Conservation (phyloP, 2,113 vertebrate species). For the Scomber colias region DNA sequence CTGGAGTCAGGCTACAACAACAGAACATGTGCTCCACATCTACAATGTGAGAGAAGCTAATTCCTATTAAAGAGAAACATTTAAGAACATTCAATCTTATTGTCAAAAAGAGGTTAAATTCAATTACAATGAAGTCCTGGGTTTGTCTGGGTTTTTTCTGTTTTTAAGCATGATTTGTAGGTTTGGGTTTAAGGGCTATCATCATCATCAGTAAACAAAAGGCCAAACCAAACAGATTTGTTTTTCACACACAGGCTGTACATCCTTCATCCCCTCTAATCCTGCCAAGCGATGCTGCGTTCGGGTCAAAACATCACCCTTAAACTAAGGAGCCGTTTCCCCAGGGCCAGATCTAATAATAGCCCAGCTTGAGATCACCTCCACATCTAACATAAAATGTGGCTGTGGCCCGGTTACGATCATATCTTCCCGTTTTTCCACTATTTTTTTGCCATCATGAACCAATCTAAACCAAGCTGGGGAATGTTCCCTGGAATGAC, state of each 20-base stretch:
- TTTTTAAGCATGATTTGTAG: neutral
- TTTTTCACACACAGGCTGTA: neutral
- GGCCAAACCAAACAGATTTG: neutral
- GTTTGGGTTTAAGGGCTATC: conserved; percentile 5
- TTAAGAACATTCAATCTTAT: neutral
- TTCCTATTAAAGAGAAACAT: neutral
- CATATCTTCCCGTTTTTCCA: conserved; percentile 63
- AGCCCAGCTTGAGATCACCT: conserved; percentile 70
- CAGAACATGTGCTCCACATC: neutral
- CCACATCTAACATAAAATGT: conserved; percentile 67
- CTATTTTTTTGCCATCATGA: conserved; percentile 73
- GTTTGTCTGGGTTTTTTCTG: neutral
- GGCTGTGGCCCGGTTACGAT: conserved; percentile 55
- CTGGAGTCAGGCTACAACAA: neutral
- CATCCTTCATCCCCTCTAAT: neutral
- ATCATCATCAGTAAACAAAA: neutral
- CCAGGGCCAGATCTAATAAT: conserved; percentile 48
- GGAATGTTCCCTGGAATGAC: conserved; percentile 80
- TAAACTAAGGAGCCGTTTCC: conserved; percentile 28
- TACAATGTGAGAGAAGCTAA: neutral
- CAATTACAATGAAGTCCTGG: neutral
- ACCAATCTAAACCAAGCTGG: conserved; percentile 74
- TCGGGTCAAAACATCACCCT: conserved; percentile 24
- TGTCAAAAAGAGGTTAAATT: neutral
- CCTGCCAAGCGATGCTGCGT: conserved; percentile 16